Evolutionary conservation across 2,888 invertebrate genomes (phyloP).

Genomic region (Craniophora ligustri): DNA sequence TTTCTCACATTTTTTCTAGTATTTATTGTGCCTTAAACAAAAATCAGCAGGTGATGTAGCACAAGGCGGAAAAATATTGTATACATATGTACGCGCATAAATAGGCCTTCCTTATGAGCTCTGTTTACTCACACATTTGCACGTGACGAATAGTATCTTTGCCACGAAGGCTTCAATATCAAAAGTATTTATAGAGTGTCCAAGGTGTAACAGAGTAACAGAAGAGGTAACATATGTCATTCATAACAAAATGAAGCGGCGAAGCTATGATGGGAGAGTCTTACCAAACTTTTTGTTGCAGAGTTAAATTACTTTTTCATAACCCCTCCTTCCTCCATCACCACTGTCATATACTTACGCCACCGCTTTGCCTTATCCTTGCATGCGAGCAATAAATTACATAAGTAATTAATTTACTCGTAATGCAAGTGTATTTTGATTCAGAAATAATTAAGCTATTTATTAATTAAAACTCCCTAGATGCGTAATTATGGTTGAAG

Average conservation of each 20-base stretch:
- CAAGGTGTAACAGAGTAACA: no score
- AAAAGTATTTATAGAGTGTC: no score
- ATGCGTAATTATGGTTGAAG: slow-evolving; percentile 17
- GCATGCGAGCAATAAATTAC: slow-evolving; percentile 78
- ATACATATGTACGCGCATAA: no score
- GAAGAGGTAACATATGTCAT: slow-evolving; percentile 61
- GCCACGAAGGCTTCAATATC: no score
- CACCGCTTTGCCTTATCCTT: slow-evolving; percentile 39
- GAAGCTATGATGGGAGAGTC: slow-evolving; percentile 32
- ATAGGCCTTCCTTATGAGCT: no score
- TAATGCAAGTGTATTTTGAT: slow-evolving; percentile 67
- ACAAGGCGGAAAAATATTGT: no score
- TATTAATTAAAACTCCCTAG: slow-evolving; percentile 68
- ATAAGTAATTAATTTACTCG: slow-evolving; percentile 73
- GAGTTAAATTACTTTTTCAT: slow-evolving; percentile 78
- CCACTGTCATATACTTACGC: slow-evolving; percentile 58
- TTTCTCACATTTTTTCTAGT: no score
- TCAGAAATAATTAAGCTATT: slow-evolving; percentile 70
- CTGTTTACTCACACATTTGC: no score
- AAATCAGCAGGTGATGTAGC: no score
- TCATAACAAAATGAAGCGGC: slow-evolving; percentile 62
- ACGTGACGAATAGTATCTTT: no score
- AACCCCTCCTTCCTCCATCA: slow-evolving; percentile 59
- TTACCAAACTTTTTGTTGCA: slow-evolving; percentile 62
- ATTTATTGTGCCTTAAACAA: no score